Conservation (phyloP, 2,888 invertebrate species). For the Drosophila basisetae region DNA sequence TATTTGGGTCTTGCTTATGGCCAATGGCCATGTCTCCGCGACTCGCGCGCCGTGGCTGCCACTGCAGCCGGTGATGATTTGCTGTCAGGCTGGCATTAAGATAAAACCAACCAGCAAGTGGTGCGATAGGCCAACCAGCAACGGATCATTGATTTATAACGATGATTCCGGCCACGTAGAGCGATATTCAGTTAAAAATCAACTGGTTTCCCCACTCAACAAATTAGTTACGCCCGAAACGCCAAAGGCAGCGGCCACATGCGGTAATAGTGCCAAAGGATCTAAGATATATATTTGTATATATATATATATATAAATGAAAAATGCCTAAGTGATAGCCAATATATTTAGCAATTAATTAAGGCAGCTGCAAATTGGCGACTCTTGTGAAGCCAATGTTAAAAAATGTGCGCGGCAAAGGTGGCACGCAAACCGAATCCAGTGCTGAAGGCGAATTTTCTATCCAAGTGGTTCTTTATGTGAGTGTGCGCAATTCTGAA, state of each 20-base stretch:
- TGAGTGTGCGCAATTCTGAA: slow-evolving; percentile 84
- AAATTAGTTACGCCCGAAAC: slow-evolving; percentile 58
- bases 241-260: slow-evolving; percentile 48
- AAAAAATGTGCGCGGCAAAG: slow-evolving; percentile 74
- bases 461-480: slow-evolving; percentile 89
- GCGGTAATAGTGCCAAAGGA: slow-evolving; percentile 30
- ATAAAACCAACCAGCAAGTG: slow-evolving; percentile 68
- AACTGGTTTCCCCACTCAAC: slow-evolving; percentile 43
- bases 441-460: slow-evolving; percentile 87
- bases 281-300: slow-evolving; percentile 9
- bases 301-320: slow-evolving; percentile 3
- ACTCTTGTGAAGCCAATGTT: slow-evolving; percentile 9
- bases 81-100: slow-evolving; percentile 82
- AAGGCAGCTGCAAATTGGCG: slow-evolving; percentile 8
- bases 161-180: slow-evolving; percentile 49
- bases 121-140: slow-evolving; percentile 42
- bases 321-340: slow-evolving; percentile 26
- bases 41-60: slow-evolving; percentile 33
- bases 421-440: slow-evolving; percentile 87
- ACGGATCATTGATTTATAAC: slow-evolving; percentile 72
- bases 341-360: slow-evolving; percentile 18
- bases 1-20: slow-evolving; percentile 6
- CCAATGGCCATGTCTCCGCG: slow-evolving; percentile 29
- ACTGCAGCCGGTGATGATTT: slow-evolving; percentile 72
- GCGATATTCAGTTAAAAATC: slow-evolving; percentile 66